Base-by-base conservation (phyloP, 1,140 invertebrate species). In the Cyclargus thomasi region DNA sequence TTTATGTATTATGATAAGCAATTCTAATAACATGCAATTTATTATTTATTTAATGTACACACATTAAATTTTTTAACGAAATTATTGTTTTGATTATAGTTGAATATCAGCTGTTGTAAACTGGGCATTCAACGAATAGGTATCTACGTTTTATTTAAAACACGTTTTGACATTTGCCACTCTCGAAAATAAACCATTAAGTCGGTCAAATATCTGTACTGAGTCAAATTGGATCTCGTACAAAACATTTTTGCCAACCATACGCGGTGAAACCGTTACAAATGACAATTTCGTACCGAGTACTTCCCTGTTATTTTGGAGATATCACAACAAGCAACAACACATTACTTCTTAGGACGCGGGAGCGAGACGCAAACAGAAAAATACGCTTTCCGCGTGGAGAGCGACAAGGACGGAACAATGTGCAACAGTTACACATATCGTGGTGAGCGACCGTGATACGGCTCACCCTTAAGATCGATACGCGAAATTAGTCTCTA, bases 291-390 rank as follows among this genome's bases (percentile, higher is more conserved):
- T 86, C 80, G 85, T 83, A 86, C 82, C 83, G 83, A 90, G 87
- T 87, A 86, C 87, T 90, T 90, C 87, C 86, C 87, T 90, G 86
- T 90, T 90, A 90, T 90, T 90, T 90, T 82, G 80, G 83, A 88
- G 87, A 90, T 90, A 90, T 90, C 87, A 90, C 87, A 90, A 90
- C 87, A 90, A 86, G 81, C 85, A 90, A 90, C 82, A 90, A 90
- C 86, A 90, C 85, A 88, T 90, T 90, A 88, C 83, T 90, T 85
- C 86, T 87, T 79, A 86, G 83, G 77, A 83, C 79, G 78, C 64
- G 77, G 73, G 81, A 90, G 74, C 75, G 80, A 76, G 87, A 90
- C 63, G 77, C 67, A 68, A 64, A 68, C 77, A 84, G 74, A 84
- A 87, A 86, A 88, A 88, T 85, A 80, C 68, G 70, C 69, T 72